phyloP scores from a whole-genome alignment of 2,888 invertebrate genomes.

The Caenorhabditis doughertyi region DNA sequence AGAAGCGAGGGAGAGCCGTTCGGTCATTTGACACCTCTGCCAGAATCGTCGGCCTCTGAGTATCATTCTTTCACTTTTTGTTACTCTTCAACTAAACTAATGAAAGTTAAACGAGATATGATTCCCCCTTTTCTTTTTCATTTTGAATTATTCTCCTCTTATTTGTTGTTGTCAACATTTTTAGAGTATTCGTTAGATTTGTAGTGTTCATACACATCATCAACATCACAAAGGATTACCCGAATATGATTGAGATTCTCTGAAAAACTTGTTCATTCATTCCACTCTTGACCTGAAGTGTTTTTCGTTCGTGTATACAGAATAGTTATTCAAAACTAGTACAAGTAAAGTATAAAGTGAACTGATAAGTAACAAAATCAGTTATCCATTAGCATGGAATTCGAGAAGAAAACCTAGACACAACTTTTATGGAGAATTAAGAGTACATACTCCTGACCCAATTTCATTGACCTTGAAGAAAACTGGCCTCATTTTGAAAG shows the following conservation, averaged over 20 bases:
- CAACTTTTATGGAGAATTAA: neutral
- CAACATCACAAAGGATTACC: constrained; percentile 17
- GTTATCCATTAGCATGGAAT: neutral
- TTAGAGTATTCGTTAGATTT: neutral
- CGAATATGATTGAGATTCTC: constrained; percentile 35
- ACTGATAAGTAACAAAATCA: neutral
- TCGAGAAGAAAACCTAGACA: neutral
- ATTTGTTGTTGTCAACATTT: constrained; percentile 6
- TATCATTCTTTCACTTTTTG: constrained; percentile 40
- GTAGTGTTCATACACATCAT: constrained; percentile 27
- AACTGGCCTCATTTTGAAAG: neutral
- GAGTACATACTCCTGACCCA: constrained; percentile 7
- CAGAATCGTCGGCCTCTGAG: neutral
- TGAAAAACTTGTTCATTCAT: constrained; percentile 6
- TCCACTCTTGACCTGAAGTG: constrained; percentile 9
- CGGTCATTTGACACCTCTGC: constrained; percentile 55
- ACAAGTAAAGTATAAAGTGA: neutral
- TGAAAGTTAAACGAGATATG: constrained; percentile 14
- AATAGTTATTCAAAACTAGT: neutral
- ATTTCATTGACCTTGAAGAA: constrained; percentile 8
- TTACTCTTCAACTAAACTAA: constrained; percentile 34
- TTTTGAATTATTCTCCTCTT: constrained; percentile 10
- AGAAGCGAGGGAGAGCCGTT: constrained; percentile 12
- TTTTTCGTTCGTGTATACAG: neutral
- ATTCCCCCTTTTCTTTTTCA: neutral